Conservation (phyloP, 2,797 vertebrate genomes). For the Buphagus erythrorhynchus region DNA sequence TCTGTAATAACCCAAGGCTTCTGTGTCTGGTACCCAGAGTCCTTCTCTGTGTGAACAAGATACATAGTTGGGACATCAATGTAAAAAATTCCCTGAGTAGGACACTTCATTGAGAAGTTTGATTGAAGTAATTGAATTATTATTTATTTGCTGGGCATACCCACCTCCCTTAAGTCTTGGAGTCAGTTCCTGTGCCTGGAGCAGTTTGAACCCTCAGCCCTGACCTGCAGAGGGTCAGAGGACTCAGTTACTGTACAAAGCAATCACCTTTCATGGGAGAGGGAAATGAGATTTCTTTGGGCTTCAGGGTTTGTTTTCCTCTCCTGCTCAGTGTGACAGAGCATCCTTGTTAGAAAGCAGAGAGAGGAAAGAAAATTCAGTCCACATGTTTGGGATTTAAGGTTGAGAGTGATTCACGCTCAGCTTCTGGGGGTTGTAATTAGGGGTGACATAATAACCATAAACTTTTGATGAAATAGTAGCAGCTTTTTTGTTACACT, state of each 20-base stretch:
- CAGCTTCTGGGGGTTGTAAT: slow-evolving; percentile 69
- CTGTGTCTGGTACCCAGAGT: neutral
- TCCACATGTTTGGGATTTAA: slow-evolving; percentile 68
- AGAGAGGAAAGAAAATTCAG: slow-evolving; percentile 49
- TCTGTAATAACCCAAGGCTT: neutral
- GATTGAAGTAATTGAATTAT: neutral
- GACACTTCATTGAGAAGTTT: neutral
- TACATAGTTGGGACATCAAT: accelerated
- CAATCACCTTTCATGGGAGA: neutral
- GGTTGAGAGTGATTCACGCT: slow-evolving; percentile 62
- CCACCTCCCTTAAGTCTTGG: neutral
- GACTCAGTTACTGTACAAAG: neutral
- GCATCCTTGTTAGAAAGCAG: slow-evolving; percentile 53
- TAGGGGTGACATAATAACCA: slow-evolving; percentile 71
- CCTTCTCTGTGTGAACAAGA: neutral
- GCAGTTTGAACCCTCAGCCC: neutral
- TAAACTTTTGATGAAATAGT: slow-evolving; percentile 55
- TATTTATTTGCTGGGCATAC: neutral
- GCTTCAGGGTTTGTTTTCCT: slow-evolving; percentile 49
- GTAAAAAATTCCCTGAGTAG: neutral
- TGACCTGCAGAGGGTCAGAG: neutral
- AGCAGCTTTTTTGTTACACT: slow-evolving; percentile 38
- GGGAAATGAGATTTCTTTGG: slow-evolving; percentile 19
- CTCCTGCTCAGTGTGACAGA: neutral
- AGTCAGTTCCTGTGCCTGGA: neutral